Conservation (phyloP, 1,140 invertebrate species). For the Bombus cullumanus region DNA sequence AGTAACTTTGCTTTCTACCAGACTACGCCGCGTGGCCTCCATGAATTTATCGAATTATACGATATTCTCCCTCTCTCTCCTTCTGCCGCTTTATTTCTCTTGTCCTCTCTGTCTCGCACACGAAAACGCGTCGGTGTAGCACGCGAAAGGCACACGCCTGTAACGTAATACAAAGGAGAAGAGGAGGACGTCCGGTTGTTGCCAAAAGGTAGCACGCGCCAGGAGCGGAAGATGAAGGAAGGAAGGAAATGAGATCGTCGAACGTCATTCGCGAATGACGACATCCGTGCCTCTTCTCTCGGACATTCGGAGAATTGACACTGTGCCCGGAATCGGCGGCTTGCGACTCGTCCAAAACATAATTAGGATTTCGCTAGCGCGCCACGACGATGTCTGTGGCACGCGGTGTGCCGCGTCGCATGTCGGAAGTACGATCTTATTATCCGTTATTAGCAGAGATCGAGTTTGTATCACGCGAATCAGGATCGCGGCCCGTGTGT, state of each 20-base stretch:
- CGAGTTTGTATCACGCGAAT: not conserved
- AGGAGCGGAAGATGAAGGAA: not conserved
- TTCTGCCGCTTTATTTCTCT: not conserved
- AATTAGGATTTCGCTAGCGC: slow-evolving; percentile 58
- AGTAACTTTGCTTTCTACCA: slow-evolving; percentile 53
- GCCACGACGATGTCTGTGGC: slow-evolving; percentile 17
- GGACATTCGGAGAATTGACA: slow-evolving; percentile 40
- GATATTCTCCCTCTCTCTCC: slow-evolving; percentile 37
- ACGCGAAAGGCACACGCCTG: not conserved
- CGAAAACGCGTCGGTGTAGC: not conserved
- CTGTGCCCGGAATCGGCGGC: slow-evolving; percentile 41
- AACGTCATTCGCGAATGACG: slow-evolving; percentile 51
- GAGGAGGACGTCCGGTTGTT: no score
- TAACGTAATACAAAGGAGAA: not conserved
- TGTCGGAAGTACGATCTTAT: slow-evolving; percentile 29
- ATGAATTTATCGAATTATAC: slow-evolving; percentile 63
- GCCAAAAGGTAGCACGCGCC: not conserved
- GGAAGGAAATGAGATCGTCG: slow-evolving; percentile 10
- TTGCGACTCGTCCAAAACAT: slow-evolving; percentile 60
- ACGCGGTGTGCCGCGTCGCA: not conserved
- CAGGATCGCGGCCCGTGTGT: not conserved
- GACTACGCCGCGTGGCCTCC: slow-evolving; percentile 35
- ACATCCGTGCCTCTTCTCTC: slow-evolving; percentile 10
- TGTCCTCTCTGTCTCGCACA: not conserved
- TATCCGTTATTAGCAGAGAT: slow-evolving; percentile 8